Evolutionary conservation across 2,113 vertebrate genomes (phyloP).

Genomic region (Chloropsis cyanopogon): DNA sequence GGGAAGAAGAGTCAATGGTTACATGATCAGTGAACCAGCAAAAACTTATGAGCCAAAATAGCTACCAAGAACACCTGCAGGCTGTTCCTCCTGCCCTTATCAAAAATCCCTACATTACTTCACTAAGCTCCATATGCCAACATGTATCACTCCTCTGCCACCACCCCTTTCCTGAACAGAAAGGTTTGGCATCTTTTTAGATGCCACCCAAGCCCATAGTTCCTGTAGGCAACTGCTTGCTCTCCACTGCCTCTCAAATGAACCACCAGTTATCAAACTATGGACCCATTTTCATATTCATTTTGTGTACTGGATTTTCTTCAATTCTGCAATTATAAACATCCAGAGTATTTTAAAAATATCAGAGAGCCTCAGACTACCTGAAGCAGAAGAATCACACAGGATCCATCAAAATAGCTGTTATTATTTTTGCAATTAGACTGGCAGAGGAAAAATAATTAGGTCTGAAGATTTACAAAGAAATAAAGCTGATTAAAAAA

Average conservation of each 20-base stretch:
- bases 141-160: background rate
- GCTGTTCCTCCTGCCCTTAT: background rate
- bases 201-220: background rate
- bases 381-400: background rate
- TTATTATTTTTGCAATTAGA: background rate
- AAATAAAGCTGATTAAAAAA: constrained; percentile 4
- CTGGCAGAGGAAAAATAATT: background rate
- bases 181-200: background rate
- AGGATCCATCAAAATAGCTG: background rate
- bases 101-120: background rate
- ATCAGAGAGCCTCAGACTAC: background rate
- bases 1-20: background rate
- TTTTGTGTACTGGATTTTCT: background rate
- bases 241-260: background rate
- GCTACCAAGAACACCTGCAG: background rate
- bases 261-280: background rate
- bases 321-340: background rate
- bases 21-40: background rate
- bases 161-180: background rate
- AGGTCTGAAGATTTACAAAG: background rate
- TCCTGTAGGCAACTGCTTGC: background rate
- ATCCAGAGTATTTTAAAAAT: background rate
- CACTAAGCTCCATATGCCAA: background rate
- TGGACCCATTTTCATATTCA: background rate
- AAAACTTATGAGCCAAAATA: background rate